phyloP scores from a whole-genome alignment of 2,113 vertebrate species.

The Diadophis punctatus region DNA sequence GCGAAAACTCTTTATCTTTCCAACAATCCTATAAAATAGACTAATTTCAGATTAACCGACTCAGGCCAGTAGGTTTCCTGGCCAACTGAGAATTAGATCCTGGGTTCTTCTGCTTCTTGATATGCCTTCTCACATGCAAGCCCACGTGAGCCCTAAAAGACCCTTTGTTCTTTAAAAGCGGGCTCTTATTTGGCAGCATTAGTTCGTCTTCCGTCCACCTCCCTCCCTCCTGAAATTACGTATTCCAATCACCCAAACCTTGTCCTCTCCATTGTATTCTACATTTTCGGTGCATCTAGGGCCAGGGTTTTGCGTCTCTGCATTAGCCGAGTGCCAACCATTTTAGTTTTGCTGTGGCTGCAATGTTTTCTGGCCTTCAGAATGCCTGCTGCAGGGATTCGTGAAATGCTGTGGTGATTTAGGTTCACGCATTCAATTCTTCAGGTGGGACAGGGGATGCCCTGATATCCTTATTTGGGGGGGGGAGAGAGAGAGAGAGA shows the following conservation, averaged over 20 bases:
- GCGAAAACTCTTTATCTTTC: neutral
- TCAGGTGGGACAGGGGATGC: neutral
- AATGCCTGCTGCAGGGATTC: neutral
- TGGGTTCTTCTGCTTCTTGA: neutral
- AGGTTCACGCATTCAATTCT: neutral
- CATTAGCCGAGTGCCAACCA: fast-evolving
- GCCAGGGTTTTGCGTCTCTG: neutral
- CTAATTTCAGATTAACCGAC: neutral
- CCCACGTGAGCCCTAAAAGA: neutral
- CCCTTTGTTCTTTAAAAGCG: neutral
- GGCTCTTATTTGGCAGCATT: neutral
- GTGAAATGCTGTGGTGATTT: too few species aligned
- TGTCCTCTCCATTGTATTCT: neutral
- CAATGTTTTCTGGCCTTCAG: neutral
- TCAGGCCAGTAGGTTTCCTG: neutral
- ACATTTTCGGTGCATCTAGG: neutral
- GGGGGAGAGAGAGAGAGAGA: neutral
- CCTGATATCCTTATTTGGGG: neutral
- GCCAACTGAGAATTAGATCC: neutral
- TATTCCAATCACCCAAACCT: neutral
- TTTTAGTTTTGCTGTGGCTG: neutral
- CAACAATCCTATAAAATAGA: neutral
- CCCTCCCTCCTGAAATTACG: neutral
- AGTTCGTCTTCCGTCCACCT: neutral
- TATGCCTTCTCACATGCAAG: neutral